A percentile compares a stretch with the other conserved stretches of the same genome.
These are phyloP conservation scores for Hippocampus barbouri DNA, from an alignment of 2,113 vertebrate genomes.

Conservation along the genomic window DNA sequence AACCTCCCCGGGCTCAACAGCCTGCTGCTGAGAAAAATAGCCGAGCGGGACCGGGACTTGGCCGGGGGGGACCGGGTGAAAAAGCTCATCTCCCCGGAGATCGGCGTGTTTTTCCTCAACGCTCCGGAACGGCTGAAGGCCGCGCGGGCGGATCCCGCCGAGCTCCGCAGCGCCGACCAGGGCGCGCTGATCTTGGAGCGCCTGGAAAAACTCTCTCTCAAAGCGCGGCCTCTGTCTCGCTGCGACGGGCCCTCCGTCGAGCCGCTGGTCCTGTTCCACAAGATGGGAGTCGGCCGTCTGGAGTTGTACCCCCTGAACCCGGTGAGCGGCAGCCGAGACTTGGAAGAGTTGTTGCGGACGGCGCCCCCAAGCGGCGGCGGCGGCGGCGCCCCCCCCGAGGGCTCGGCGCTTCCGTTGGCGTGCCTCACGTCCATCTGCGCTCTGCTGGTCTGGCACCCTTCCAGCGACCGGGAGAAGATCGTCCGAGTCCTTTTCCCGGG, in stretches of 20 bases:
- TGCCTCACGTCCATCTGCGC: slow-evolving; percentile 82
- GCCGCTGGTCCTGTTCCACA: slow-evolving; percentile 86
- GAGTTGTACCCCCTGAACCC: slow-evolving; percentile 91
- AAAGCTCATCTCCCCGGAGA: slow-evolving; percentile 84
- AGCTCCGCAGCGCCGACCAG: slow-evolving; percentile 78
- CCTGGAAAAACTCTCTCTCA: slow-evolving; percentile 75
- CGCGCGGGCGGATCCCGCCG: slow-evolving; percentile 38
- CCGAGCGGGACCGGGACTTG: slow-evolving; percentile 75
- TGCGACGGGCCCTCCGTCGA: slow-evolving; percentile 55
- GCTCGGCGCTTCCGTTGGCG: slow-evolving; percentile 65
- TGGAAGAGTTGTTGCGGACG: slow-evolving; percentile 74
- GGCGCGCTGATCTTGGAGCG: slow-evolving; percentile 70
- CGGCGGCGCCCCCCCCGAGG: slow-evolving; percentile 29
- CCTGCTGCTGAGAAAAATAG: slow-evolving; percentile 83
- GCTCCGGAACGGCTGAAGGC: slow-evolving; percentile 70
- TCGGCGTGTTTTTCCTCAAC: slow-evolving; percentile 90
- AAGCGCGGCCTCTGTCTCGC: slow-evolving; percentile 72
- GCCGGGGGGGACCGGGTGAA: slow-evolving; percentile 74
- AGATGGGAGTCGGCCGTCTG: slow-evolving; percentile 91
- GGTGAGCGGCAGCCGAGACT: slow-evolving; percentile 68
- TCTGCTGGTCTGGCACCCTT: slow-evolving; percentile 90
- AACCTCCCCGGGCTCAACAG: slow-evolving; percentile 90
- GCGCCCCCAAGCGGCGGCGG: slow-evolving; percentile 63
- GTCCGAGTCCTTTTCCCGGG: slow-evolving; percentile 88
- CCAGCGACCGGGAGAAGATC: slow-evolving; percentile 79